These are phyloP conservation scores for Progne subis DNA, from an alignment of 2,113 vertebrate genomes.

Conservation along the genomic window DNA sequence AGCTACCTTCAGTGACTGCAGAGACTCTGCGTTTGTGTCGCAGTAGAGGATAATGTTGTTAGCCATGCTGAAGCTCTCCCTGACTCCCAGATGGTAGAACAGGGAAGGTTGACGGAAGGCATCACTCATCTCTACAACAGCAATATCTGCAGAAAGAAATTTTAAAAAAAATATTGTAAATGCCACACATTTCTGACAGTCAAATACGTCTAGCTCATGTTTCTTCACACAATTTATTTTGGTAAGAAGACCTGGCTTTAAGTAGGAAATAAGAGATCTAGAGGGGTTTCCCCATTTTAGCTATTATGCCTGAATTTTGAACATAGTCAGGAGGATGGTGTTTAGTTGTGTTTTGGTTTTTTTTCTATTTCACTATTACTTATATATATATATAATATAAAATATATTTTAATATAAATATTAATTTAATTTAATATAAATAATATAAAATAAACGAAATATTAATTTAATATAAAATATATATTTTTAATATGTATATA, in stretches of 20 bases:
- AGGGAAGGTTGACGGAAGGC: slow-evolving; percentile 97
- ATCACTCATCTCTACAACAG: slow-evolving; percentile 97
- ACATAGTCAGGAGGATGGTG: slow-evolving; percentile 1
- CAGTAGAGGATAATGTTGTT: slow-evolving; percentile 99
- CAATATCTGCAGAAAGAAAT: slow-evolving; percentile 84
- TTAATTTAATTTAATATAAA: too few species aligned
- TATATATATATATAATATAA: too few species aligned
- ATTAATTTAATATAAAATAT: too few species aligned
- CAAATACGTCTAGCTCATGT: background rate
- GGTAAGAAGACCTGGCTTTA: background rate
- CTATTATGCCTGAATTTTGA: background rate
- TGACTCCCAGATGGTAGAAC: slow-evolving; percentile 95
- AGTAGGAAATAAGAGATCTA: slow-evolving; percentile 3
- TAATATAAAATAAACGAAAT: too few species aligned
- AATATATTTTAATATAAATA: too few species aligned
- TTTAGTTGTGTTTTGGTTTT: background rate
- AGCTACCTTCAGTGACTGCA: slow-evolving; percentile 93
- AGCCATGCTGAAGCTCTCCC: slow-evolving; percentile 99
- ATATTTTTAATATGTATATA: too few species aligned
- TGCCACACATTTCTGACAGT: background rate
- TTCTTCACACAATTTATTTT: background rate
- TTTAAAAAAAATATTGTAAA: background rate
- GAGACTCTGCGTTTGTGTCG: slow-evolving; percentile 89
- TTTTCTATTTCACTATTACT: background rate
- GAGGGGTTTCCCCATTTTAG: slow-evolving; percentile 43